Base-by-base conservation (phyloP, 2,113 vertebrate genomes). In the Oreochromis niloticus region DNA sequence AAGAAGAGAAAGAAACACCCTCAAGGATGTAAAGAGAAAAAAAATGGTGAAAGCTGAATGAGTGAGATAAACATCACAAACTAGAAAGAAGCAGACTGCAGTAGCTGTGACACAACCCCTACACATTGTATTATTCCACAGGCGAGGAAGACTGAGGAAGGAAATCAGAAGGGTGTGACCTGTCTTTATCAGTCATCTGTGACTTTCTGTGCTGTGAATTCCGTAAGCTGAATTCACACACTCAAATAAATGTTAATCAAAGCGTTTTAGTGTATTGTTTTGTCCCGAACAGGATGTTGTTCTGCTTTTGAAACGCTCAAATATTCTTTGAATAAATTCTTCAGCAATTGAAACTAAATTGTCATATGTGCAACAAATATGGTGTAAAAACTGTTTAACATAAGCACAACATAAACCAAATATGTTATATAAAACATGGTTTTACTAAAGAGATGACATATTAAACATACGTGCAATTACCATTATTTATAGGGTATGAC, bases 171-270 rank as follows among this genome's bases (percentile, higher is more conserved):
- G 89, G 87, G 34, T 19, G 89, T 92, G 87, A 86, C 50, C 30
- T 36, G 10, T 24, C 14, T 46, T 80, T 27, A 10, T 84, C 22
- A 82, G 6, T 88, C 11, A 82, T 48, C 30, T 52, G 14, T 89
- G 66, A 86, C 81, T 82, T n/a, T 82, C 17, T 82, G 30, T 43
- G 59, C 27, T 90, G n/a, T 84, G 86, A 86, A 88, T 91, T 91
- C 66, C n/a, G 14, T 11, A 56, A 36, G 3, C 34, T 80, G 5
- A 1, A 50, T 7, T 24, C 41, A 54, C 17, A 32, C 9, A 55
- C 30, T 68, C 6, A 13, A 79, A 2, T 19, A 30, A 24, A 32
- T 16, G 75, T 19, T 24, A 46, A 92, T 71, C 56, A 43, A 36
- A 83, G 19, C 12, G 9, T 27, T 54, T 83, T 14, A 1, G 4